These are phyloP conservation scores for Sphenopsis melanotis DNA, from an alignment of 2,797 vertebrate species.

Conservation along the genomic window DNA sequence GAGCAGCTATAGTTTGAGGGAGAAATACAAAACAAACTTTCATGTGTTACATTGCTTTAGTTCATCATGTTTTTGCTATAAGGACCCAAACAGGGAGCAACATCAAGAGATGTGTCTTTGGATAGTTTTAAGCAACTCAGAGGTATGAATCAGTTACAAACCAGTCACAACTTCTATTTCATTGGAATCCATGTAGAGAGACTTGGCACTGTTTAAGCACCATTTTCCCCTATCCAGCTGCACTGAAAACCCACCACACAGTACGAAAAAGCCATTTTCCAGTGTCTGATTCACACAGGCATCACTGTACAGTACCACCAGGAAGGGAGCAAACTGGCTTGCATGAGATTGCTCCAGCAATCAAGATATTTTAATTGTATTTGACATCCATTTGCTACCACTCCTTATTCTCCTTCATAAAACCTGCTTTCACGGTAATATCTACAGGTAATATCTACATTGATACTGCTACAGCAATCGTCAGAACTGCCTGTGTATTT, in stretches of 20 bases:
- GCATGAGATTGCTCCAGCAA: background rate
- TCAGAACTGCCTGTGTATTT: background rate
- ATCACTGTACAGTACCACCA: background rate
- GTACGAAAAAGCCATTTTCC: background rate
- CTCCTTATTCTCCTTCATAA: background rate
- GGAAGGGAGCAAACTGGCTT: background rate
- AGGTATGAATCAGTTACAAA: background rate
- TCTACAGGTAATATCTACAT: background rate
- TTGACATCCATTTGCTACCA: background rate
- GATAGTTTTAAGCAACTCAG: background rate
- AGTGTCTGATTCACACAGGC: background rate
- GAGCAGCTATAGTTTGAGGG: background rate
- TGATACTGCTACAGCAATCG: background rate
- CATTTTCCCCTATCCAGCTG: background rate
- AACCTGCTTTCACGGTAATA: background rate
- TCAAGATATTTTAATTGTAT: background rate
- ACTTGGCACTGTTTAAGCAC: background rate
- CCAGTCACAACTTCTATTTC: background rate
- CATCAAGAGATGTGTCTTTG: background rate
- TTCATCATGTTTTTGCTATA: background rate
- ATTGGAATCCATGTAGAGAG: background rate
- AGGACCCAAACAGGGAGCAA: background rate
- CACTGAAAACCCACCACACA: background rate
- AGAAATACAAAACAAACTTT: background rate
- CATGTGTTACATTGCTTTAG: background rate